phyloP scores from a whole-genome alignment of 1,140 invertebrate genomes.

The Zaprionus nigranus region DNA sequence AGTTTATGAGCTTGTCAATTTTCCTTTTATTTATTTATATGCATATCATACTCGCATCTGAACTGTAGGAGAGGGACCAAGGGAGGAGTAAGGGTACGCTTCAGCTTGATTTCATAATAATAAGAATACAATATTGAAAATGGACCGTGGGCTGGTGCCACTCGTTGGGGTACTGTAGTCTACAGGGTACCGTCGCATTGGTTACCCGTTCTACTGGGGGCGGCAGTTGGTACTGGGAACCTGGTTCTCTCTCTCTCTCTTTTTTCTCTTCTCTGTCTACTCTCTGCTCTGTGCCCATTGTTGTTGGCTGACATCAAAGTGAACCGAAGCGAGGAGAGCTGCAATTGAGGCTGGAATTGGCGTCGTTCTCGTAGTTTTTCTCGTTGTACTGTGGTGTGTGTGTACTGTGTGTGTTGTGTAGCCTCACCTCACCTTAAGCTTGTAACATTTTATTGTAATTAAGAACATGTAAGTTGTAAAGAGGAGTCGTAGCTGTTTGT shows the following conservation, averaged over 20 bases:
- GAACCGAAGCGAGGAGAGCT: slow-evolving; percentile 57
- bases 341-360: slow-evolving; percentile 50
- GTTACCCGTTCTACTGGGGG: not conserved
- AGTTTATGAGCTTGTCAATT: slow-evolving; percentile 83
- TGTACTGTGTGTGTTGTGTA: slow-evolving; percentile 47
- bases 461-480: slow-evolving; percentile 82
- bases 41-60: slow-evolving; percentile 60
- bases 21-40: slow-evolving; percentile 78
- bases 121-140: slow-evolving; percentile 62
- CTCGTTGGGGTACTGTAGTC: slow-evolving; percentile 18
- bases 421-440: slow-evolving; percentile 76
- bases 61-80: not conserved
- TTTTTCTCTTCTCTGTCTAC: not conserved
- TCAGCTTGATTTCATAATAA: slow-evolving; percentile 70
- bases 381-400: slow-evolving; percentile 17
- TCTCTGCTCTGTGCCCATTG: slow-evolving; percentile 24
- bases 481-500: slow-evolving; percentile 73
- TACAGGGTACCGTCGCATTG: not conserved
- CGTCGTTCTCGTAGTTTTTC: slow-evolving; percentile 31
- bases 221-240: not conserved
- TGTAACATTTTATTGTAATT: slow-evolving; percentile 79
- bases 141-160: slow-evolving; percentile 46
- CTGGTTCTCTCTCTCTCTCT: not conserved
- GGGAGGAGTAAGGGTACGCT: not conserved
- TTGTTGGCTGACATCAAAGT: slow-evolving; percentile 67